A percentile compares a stretch with the other conserved stretches of the same genome.
These are phyloP conservation scores for Lethenteron reissneri DNA, from an alignment of 2,113 vertebrate species.

Conservation along the genomic window DNA sequence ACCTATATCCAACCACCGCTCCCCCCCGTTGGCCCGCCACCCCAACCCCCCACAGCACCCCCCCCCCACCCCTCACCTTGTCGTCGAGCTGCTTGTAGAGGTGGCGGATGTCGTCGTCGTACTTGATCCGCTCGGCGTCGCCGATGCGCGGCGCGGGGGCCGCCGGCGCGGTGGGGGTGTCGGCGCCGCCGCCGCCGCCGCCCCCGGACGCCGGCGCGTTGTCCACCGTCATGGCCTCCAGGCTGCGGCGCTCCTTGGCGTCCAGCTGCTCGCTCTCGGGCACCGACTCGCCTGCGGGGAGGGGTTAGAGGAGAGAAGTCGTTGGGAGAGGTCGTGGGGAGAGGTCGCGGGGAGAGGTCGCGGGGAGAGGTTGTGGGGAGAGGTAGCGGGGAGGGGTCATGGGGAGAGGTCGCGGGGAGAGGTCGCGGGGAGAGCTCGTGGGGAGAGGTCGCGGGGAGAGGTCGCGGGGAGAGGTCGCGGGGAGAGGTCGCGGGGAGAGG, in stretches of 20 bases:
- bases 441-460: background rate
- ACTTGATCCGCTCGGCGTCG: conserved; percentile 50
- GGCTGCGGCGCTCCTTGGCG: conserved; percentile 15
- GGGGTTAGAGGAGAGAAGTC: background rate
- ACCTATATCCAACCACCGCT: too few species aligned
- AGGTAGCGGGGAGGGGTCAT: background rate
- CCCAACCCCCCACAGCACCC: too few species aligned
- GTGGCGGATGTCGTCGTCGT: conserved; percentile 63
- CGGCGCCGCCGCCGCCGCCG: background rate
- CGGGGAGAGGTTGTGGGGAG: background rate
- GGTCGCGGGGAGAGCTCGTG: background rate
- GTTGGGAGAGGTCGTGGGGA: background rate
- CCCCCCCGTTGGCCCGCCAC: too few species aligned
- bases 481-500: background rate
- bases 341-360: background rate
- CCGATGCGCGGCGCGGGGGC: conserved; percentile 50
- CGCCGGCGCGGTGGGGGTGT: too few species aligned
- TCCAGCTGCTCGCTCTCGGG: conserved; percentile 33
- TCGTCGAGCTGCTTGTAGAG: conserved; percentile 85
- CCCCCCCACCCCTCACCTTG: conserved; percentile 29
- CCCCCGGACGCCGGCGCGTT: background rate
- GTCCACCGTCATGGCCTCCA: conserved; percentile 16
- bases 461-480: background rate
- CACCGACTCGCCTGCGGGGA: conserved; percentile 37
- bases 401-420: background rate